A percentile compares a stretch with the other conserved stretches of the same genome.
Conservation (phyloP, 37 sponge, comb jelly and placozoan species). For the Ephydatia muelleri region DNA sequence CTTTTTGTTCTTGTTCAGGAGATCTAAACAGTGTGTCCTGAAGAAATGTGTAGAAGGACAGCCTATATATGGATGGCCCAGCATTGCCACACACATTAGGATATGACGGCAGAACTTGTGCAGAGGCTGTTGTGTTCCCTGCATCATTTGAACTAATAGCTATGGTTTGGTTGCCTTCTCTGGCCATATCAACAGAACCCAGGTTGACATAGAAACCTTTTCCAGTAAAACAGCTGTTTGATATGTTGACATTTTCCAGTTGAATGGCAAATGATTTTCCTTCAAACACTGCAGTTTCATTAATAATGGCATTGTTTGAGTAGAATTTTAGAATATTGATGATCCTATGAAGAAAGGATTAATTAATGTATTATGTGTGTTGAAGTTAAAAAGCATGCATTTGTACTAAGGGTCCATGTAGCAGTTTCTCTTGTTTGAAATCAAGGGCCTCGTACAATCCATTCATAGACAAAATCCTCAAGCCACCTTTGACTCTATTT, state of each 20-base stretch:
- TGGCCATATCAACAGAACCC: neutral
- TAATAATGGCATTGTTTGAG: neutral
- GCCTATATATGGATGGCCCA: neutral
- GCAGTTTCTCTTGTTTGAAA: no score
- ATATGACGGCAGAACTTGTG: neutral
- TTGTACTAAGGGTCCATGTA: neutral
- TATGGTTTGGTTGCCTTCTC: neutral
- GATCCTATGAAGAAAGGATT: neutral
- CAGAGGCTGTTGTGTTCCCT: neutral
- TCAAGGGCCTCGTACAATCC: no score
- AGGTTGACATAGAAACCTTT: neutral
- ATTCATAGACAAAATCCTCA: no score
- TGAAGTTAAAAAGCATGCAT: neutral
- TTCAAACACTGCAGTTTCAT: neutral
- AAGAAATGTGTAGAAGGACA: neutral
- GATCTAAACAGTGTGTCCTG: neutral
- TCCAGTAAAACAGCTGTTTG: neutral
- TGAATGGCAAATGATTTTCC: neutral
- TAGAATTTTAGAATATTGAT: neutral
- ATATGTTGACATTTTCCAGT: neutral
- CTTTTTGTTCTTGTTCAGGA: neutral
- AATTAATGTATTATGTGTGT: neutral
- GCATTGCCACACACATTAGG: neutral
- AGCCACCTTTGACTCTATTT: no score
- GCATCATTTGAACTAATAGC: neutral